A percentile compares a stretch with the other conserved stretches of the same genome.
Conservation (phyloP, 2,797 vertebrate genomes). For the Microctenopoma stevenorrisi region DNA sequence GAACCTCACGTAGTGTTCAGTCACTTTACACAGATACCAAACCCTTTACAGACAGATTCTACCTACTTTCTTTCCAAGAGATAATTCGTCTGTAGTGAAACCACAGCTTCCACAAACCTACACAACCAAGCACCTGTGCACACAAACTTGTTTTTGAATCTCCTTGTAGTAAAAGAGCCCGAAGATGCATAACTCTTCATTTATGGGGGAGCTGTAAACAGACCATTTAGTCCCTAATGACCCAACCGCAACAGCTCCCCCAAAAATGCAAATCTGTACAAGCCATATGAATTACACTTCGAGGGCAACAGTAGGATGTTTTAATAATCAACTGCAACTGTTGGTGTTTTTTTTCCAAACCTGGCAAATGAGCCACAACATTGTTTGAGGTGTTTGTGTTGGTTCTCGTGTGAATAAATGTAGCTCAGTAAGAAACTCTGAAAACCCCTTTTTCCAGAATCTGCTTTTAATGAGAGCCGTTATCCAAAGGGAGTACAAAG, state of each 20-base stretch:
- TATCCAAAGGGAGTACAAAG: too few species aligned
- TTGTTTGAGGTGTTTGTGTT: slow-evolving; percentile 5
- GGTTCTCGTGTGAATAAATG: slow-evolving; percentile 22
- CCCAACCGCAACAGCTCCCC: slow-evolving; percentile 1
- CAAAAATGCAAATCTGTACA: slow-evolving; percentile 29
- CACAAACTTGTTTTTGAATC: not conserved
- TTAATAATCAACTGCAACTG: slow-evolving; percentile 48
- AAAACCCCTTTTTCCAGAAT: not conserved
- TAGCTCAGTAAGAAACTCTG: slow-evolving; percentile 23
- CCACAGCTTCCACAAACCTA: not conserved
- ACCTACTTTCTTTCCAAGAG: not conserved
- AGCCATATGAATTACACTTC: slow-evolving; percentile 20
- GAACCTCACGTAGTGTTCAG: not conserved
- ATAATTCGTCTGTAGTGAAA: slow-evolving; percentile 4
- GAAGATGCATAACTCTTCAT: slow-evolving; percentile 24
- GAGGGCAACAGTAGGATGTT: slow-evolving; percentile 23
- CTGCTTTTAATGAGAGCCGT: too few species aligned
- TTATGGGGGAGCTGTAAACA: slow-evolving; percentile 23
- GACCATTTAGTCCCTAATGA: slow-evolving; percentile 51
- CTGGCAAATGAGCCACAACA: slow-evolving; percentile 42
- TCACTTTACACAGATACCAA: slow-evolving; percentile 12
- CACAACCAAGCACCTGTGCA: not conserved
- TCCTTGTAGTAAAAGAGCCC: slow-evolving; percentile 19
- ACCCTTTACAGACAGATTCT: slow-evolving; percentile 9
- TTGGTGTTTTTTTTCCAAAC: slow-evolving; percentile 33